Evolutionary conservation across 2,888 invertebrate species (phyloP).

Genomic region (Drosophila melanocephala): DNA sequence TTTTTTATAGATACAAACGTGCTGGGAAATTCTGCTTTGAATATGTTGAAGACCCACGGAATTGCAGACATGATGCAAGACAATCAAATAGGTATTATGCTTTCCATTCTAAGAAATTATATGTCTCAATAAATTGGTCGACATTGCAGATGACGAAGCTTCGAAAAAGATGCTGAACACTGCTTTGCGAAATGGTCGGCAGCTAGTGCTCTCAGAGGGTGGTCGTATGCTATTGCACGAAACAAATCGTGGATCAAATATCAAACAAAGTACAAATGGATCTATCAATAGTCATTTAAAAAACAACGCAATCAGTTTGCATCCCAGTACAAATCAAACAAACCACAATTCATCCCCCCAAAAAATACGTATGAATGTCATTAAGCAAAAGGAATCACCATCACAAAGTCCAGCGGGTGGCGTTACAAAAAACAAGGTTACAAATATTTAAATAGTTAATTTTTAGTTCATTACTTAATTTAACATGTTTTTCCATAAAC

Average conservation of each 20-base stretch:
- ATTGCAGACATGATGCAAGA: constrained; percentile 92
- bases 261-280: constrained; percentile 55
- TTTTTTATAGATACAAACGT: constrained; percentile 70
- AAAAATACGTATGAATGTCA: constrained; percentile 75
- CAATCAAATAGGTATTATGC: constrained; percentile 85
- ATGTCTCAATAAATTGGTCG: not conserved
- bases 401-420: constrained; percentile 42
- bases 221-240: constrained; percentile 91
- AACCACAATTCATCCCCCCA: constrained; percentile 56
- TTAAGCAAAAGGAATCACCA: constrained; percentile 64
- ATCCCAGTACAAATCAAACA: constrained; percentile 39
- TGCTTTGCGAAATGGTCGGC: constrained; percentile 94
- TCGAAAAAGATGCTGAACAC: constrained; percentile 90
- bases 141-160: constrained; percentile 87
- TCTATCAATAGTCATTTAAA: constrained; percentile 45
- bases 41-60: constrained; percentile 93
- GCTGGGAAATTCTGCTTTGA: constrained; percentile 85
- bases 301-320: constrained; percentile 47
- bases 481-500: not conserved
- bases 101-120: not conserved
- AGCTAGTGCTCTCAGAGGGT: constrained; percentile 93
- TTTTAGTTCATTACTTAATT: not conserved
- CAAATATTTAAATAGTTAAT: not conserved
- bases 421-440: constrained; percentile 71
- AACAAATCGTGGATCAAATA: constrained; percentile 64